These are phyloP conservation scores for Catagonus wagneri DNA, from an alignment of 2,113 vertebrate genomes.

Conservation along the genomic window DNA sequence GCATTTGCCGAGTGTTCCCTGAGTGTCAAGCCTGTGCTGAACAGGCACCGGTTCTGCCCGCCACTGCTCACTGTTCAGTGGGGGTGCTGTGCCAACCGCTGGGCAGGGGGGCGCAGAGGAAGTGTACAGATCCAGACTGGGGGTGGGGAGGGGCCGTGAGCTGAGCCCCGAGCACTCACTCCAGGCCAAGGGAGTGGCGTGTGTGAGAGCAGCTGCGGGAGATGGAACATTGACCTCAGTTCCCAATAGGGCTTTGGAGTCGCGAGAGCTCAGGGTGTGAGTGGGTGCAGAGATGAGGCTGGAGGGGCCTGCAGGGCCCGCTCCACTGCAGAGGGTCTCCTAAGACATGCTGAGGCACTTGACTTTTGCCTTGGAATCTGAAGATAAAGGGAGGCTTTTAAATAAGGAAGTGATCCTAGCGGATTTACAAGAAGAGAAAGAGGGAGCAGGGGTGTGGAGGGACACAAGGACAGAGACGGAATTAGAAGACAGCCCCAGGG, in stretches of 20 bases:
- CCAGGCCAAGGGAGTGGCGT: background rate
- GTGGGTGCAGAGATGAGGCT: too few relatives aligned
- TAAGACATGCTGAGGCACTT: background rate
- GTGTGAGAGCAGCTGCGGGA: background rate
- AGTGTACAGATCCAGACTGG: background rate
- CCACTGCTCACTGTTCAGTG: background rate
- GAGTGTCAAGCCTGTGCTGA: background rate
- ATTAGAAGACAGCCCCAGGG: background rate
- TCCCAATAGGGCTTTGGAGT: background rate
- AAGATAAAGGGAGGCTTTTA: background rate
- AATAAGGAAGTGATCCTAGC: background rate
- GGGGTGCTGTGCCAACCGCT: background rate
- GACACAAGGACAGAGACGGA: background rate
- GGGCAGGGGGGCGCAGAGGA: background rate
- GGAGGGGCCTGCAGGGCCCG: background rate
- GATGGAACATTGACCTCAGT: background rate
- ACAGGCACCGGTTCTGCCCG: background rate
- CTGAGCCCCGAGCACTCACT: background rate
- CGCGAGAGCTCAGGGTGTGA: background rate
- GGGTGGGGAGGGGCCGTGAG: rapidly evolving
- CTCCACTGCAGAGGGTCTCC: background rate
- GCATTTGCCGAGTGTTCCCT: background rate
- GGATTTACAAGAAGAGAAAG: background rate
- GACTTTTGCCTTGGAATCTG: background rate
- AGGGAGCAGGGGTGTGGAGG: background rate